Evolutionary conservation across 2,113 vertebrate genomes (phyloP).

Genomic region (Daubentonia madagascariensis): DNA sequence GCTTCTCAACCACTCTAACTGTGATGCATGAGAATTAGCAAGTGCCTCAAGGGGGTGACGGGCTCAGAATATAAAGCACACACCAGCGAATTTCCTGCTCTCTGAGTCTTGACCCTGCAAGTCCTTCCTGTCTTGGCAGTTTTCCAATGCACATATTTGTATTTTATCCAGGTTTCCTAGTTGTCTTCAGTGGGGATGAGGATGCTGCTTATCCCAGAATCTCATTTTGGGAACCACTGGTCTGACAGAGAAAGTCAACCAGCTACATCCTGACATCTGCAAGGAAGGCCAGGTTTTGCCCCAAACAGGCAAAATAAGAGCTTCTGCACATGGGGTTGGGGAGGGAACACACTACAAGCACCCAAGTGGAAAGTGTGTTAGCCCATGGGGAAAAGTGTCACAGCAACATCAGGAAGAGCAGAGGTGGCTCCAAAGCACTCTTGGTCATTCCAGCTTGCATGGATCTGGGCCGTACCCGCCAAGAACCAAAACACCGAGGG

Average conservation of each 20-base stretch:
- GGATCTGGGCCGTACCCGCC: background rate
- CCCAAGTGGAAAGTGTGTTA: background rate
- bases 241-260: background rate
- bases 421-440: background rate
- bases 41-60: background rate
- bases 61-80: background rate
- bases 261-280: background rate
- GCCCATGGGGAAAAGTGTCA: background rate
- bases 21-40: background rate
- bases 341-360: background rate
- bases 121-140: background rate
- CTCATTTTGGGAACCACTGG: background rate
- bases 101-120: background rate
- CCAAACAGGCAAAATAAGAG: background rate
- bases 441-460: background rate
- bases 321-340: background rate
- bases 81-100: background rate
- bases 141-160: background rate
- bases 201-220: background rate
- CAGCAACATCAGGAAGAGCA: background rate
- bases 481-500: background rate
- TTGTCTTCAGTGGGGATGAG: background rate
- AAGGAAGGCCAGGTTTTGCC: background rate
- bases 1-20: background rate
- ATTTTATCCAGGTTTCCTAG: background rate